Base-by-base conservation (phyloP, 2,888 invertebrate genomes). In the Hypercompe scribonia region DNA sequence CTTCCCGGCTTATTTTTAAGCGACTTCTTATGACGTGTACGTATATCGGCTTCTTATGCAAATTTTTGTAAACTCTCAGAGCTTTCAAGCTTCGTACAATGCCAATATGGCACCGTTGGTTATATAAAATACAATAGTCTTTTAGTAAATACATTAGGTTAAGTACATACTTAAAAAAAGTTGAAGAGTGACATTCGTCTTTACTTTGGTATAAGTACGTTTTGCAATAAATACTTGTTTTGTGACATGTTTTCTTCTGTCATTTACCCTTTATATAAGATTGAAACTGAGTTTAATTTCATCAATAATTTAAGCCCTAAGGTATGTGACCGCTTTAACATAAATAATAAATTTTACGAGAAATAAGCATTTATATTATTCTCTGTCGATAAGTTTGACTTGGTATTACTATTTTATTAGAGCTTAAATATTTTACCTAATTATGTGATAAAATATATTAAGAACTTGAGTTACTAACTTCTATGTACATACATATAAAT, bases 141-240 rank as follows among this genome's bases (percentile, higher is more conserved):
- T 66, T 31, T 18, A 10, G 18, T 34, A n/a, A n/a, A n/a, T n/a
- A 68, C 28, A 36, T 36, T 28, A 68, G 68, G 68, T 68, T 68
- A 68, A 54, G 54, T 68, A 34, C 68, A 68, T 68, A 68, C 68
- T 68, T 28, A 39, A 39, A 36, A 34, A 61, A 36, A 61, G 58
- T 39, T 69, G 61, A 69, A 69, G 58, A 58, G 61, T 61, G 58
- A 3, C 21, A 36, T 54, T 34, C 34, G 33, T 54, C 34, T 28
- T 36, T 68, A 42, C n/a, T 42, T 65, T 42, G 54, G 50, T 50
- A 8, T n/a, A 39, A 36, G 28, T 66, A 39, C 11, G 31, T 68
- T 67, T 46, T 33, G 54, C 18, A 68, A 58, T 68, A 36, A 68
- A 34, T 18, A 58, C 54, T 54, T 68, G 28, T 54, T 28, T 71